A percentile compares a stretch with the other conserved stretches of the same genome.
Conservation (phyloP, 2,113 vertebrate genomes). For the Dolichallabes microphthalmus region DNA sequence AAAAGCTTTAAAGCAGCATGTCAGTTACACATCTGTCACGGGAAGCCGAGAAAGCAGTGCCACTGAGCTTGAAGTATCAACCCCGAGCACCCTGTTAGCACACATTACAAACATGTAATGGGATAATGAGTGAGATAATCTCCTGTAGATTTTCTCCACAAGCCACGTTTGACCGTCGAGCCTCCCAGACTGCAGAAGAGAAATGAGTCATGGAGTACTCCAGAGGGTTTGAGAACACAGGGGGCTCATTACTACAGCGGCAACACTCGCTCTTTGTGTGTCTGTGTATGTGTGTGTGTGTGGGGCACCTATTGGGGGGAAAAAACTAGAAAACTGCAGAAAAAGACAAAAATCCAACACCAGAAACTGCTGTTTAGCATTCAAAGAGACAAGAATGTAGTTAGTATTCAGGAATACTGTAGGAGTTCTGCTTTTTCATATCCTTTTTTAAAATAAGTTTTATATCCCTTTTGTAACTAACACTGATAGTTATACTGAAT, state of each 20-base stretch:
- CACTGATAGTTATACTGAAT: not conserved
- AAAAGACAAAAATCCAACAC: not conserved
- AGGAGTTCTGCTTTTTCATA: not conserved
- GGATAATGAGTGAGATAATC: conserved; percentile 26
- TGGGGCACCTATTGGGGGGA: not conserved
- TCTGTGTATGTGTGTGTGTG: not conserved
- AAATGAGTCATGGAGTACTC: conserved; percentile 6
- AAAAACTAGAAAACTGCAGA: not conserved
- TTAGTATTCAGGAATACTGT: not conserved
- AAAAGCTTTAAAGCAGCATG: not conserved
- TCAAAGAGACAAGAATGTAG: not conserved
- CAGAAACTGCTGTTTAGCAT: not conserved
- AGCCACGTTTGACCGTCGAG: conserved; percentile 8
- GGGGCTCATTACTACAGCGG: conserved; percentile 17
- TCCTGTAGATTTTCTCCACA: conserved; percentile 23
- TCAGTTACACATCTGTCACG: conserved; percentile 3
- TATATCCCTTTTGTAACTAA: not conserved
- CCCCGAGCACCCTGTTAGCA: not conserved
- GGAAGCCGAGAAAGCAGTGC: not conserved
- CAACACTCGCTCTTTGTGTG: not conserved
- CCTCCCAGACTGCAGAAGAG: conserved; percentile 21
- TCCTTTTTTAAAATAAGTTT: too few species aligned
- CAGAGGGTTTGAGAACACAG: not conserved
- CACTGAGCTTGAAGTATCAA: not conserved
- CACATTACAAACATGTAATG: conserved; percentile 27